These are phyloP conservation scores for Pygoscelis adeliae DNA, from an alignment of 2,113 vertebrate genomes.

Conservation along the genomic window DNA sequence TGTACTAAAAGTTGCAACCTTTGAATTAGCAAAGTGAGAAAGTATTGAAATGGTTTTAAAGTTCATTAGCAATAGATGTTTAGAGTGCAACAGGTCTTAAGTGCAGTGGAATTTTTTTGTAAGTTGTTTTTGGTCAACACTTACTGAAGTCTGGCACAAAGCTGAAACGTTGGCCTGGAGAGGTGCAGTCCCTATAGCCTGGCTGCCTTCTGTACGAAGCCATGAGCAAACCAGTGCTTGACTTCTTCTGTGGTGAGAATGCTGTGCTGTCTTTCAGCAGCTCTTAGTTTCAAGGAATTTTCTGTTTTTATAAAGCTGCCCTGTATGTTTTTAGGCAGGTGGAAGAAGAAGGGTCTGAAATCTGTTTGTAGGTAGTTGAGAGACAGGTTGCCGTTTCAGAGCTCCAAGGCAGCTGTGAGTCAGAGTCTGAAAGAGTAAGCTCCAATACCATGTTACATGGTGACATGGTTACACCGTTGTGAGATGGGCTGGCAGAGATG, in stretches of 20 bases:
- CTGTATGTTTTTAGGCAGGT: constrained; percentile 61
- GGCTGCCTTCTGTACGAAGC: neutral
- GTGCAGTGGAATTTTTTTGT: neutral
- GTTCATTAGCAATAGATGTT: neutral
- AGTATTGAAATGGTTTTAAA: neutral
- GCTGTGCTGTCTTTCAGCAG: neutral
- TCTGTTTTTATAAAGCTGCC: neutral
- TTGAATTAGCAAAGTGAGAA: neutral
- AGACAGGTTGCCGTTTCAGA: constrained; percentile 74
- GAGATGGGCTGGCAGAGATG: neutral
- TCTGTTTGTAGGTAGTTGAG: constrained; percentile 73
- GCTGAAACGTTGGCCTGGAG: neutral
- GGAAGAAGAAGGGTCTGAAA: constrained; percentile 77
- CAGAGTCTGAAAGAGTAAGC: constrained; percentile 78
- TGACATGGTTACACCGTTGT: neutral
- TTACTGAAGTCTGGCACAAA: neutral
- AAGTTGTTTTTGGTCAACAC: neutral
- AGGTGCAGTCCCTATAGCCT: neutral
- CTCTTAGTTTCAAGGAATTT: neutral
- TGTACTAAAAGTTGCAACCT: neutral
- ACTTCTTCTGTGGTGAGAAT: neutral
- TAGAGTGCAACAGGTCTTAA: neutral
- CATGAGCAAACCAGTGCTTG: neutral
- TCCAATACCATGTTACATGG: constrained; percentile 75
- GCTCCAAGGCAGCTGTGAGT: constrained; percentile 73